These are phyloP conservation scores for Centroberyx gerrardi DNA, from an alignment of 2,797 vertebrate genomes.

Conservation along the genomic window DNA sequence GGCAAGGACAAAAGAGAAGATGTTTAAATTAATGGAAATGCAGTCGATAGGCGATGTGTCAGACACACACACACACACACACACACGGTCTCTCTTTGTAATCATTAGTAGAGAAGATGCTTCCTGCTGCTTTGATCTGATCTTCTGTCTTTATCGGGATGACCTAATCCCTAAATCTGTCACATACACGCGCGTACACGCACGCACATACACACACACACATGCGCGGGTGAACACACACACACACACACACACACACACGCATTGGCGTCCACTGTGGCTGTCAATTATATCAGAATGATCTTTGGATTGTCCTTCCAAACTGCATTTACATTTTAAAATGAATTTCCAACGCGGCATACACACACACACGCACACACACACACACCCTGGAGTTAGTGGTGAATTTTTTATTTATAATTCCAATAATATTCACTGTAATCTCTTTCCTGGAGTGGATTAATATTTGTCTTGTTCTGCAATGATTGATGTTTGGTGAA, in stretches of 20 bases:
- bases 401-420: slow-evolving; percentile 13
- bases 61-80: slow-evolving; percentile 41
- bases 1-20: slow-evolving; percentile 63
- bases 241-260: slow-evolving; percentile 15
- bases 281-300: not conserved
- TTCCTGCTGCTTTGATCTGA: slow-evolving; percentile 72
- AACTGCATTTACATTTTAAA: not conserved
- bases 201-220: slow-evolving; percentile 10
- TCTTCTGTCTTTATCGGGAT: slow-evolving; percentile 64
- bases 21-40: slow-evolving; percentile 56
- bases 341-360: not conserved
- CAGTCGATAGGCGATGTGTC: slow-evolving; percentile 21
- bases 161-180: slow-evolving; percentile 31
- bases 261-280: not conserved
- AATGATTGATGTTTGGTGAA: slow-evolving; percentile 54
- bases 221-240: not conserved
- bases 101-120: slow-evolving; percentile 70
- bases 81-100: slow-evolving; percentile 50
- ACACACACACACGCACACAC: slow-evolving; percentile 18
- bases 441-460: slow-evolving; percentile 3
- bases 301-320: not conserved
- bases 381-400: slow-evolving; percentile 12
- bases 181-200: slow-evolving; percentile 4
- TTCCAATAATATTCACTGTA: slow-evolving; percentile 8
- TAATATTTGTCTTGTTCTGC: slow-evolving; percentile 46